Conservation (phyloP, 2,888 invertebrate genomes). For the Pelosia muscerda region DNA sequence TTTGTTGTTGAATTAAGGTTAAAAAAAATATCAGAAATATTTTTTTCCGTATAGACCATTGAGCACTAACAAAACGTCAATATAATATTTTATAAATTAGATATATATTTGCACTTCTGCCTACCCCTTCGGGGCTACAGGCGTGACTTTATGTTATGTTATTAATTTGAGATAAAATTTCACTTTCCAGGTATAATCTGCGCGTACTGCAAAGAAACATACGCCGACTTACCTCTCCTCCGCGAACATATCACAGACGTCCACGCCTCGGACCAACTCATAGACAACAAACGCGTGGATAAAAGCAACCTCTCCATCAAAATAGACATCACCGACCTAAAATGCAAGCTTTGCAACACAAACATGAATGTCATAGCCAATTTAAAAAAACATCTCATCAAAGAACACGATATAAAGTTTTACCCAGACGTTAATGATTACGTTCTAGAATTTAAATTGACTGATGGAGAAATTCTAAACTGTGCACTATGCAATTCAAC, state of each 20-base stretch:
- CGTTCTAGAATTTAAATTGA: conserved; percentile 75
- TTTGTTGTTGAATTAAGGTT: too few relatives aligned
- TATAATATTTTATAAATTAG: too few relatives aligned
- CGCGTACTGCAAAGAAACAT: conserved; percentile 72
- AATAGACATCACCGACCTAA: conserved; percentile 75
- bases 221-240: conserved; percentile 56
- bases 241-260: conserved; percentile 57
- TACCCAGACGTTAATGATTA: conserved; percentile 72
- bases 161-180: neutral
- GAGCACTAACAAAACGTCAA: too few relatives aligned
- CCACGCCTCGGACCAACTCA: conserved; percentile 61
- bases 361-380: conserved; percentile 57
- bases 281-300: conserved; percentile 65
- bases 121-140: too few relatives aligned
- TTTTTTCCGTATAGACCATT: too few relatives aligned
- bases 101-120: too few relatives aligned
- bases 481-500: conserved; percentile 74
- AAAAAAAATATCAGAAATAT: too few relatives aligned
- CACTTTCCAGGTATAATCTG: conserved; percentile 68
- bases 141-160: too few relatives aligned
- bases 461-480: conserved; percentile 62
- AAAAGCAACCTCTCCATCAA: conserved; percentile 75
- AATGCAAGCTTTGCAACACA: conserved; percentile 66
- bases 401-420: conserved; percentile 71
- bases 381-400: conserved; percentile 68